Base-by-base conservation (phyloP, 1,140 invertebrate genomes). In the Maniola jurtina region DNA sequence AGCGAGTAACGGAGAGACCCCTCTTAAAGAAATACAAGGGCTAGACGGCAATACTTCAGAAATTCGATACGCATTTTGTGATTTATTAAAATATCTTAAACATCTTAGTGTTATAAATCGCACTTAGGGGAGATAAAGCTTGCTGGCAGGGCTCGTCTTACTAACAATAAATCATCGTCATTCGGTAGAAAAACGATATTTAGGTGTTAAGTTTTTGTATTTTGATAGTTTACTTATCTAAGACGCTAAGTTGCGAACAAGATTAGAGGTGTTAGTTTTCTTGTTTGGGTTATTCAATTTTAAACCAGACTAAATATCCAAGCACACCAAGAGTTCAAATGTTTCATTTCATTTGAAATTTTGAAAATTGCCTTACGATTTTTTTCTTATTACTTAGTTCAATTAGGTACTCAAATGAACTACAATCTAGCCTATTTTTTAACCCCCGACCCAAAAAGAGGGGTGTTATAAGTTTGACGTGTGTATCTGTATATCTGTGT, bases 61-160 rank as follows among this genome's bases (percentile, higher is more conserved):
- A 85, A 89, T 83, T 81, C 80, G 86, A 89, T 80, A 85, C 82
- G 80, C 80, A 79, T 84, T 25, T 84, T 79, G 79, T 85, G 83
- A 87, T 89, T 89, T 89, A 89, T 89, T 84, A 86, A 83, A 84
- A 85, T 86, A 82, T 78, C 80, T 80, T 74, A 81, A 85, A 86
- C 77, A 84, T 83, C 79, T 80, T 76, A 77, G 79, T 80, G 81
- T 83, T 85, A 74, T 84, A 84, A 88, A 86, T 84, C 73, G 78
- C 73, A 72, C 73, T 81, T 79, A 77, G 80, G 83, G 83, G 80
- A 86, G 83, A 84, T 84, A 80, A 84, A 72, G 75, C 71, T 64
- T 33, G 52, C 62, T 61, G 35, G 71, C 69, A 75, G 69, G 71
- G 75, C 75, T 88, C 81, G 76, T 82, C 74, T 89, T 83, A 83